Evolutionary conservation across 2,113 vertebrate species (phyloP), one percentile per base, ranked within the genome.

Genomic region (Melanerpes formicivorus): DNA sequence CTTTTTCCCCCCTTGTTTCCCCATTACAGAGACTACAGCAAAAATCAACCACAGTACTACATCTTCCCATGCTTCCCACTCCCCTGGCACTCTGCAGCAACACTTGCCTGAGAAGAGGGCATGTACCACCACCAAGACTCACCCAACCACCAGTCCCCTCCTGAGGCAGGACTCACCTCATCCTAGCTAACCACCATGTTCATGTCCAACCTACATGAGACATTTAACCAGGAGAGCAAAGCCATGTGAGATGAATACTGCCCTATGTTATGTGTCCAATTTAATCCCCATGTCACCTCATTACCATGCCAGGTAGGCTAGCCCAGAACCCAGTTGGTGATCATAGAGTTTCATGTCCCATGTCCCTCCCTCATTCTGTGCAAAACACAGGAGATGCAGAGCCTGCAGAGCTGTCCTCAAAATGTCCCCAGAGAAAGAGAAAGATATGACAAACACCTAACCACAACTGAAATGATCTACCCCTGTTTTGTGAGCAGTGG

Each of bases 21-120:
- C 19, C 1, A 1, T 5, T 26, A 30, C 7, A 18, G n/a, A n/a
- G 6, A 75, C 27, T 25, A 69, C 0, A 0, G 30, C 37, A n/a
- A 23, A 88, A 46, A 55, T 14, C 11, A 30, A 64, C 10, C n/a
- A 59, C 22, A 60, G 30, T 8, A 44, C 48, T 60, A 21, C 25
- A 32, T 12, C 52, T 64, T 23, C 18, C 27, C 4, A 17, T 3
- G 6, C 5, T 7, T 65, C 46, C 27, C 1, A 1, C 7, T 77
- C 55, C 18, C 18, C 18, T 0, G 1, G 66, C 16, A 32, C 9
- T 30, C 11, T 1, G 22, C 40, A 84, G 44, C 40, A 82, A 29
- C 16, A 8, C 44, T 9, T 40, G 37, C 10, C 30, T 3, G 1
- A 74, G 42, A 16, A 63, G 42, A 59, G 14, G 19, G 5, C 42